These are phyloP conservation scores for Blastomussa wellsi DNA, from an alignment of 92 coral and sea anemone genomes.

Conservation along the genomic window DNA sequence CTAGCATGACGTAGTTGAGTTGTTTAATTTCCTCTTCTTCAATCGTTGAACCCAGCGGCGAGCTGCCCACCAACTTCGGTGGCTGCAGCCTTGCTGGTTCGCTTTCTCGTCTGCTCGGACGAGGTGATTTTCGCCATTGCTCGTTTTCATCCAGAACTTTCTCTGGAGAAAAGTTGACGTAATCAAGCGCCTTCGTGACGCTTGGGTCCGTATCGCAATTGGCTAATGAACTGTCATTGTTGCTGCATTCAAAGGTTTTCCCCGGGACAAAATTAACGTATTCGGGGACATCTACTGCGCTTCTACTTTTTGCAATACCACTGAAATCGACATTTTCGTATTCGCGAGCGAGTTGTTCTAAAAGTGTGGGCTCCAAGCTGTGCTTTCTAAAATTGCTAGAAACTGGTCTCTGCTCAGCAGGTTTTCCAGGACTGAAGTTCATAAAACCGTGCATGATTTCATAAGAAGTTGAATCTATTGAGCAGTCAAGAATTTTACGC, in stretches of 20 bases:
- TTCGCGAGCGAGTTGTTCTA: slow-evolving; percentile 38
- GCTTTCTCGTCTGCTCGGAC: slow-evolving; percentile 61
- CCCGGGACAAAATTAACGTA: slow-evolving; percentile 72
- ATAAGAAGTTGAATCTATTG: not conserved
- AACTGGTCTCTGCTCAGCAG: not conserved
- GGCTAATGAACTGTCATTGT: slow-evolving; percentile 3
- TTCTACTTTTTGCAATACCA: slow-evolving; percentile 42
- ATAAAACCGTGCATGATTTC: slow-evolving; percentile 55
- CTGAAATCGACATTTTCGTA: slow-evolving; percentile 69
- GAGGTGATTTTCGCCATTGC: slow-evolving; percentile 19
- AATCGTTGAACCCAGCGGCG: slow-evolving; percentile 40
- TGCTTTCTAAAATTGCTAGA: slow-evolving; percentile 33
- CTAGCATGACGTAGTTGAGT: slow-evolving; percentile 60
- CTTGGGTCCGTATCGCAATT: slow-evolving; percentile 6
- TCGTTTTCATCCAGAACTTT: slow-evolving; percentile 13
- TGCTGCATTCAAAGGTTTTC: slow-evolving; percentile 11
- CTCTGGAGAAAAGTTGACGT: slow-evolving; percentile 5
- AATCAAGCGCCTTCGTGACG: not conserved
- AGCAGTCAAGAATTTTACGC: not conserved
- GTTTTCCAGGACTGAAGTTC: slow-evolving; percentile 48
- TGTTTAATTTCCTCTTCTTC: slow-evolving; percentile 23
- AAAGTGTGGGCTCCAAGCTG: slow-evolving; percentile 19
- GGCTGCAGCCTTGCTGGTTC: slow-evolving; percentile 54
- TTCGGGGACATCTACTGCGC: slow-evolving; percentile 56
- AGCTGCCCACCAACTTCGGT: slow-evolving; percentile 31